A percentile compares a stretch with the other conserved stretches of the same genome.
Conservation (phyloP, 1,140 invertebrate genomes). For the Trachymyrmex septentrionalis region DNA sequence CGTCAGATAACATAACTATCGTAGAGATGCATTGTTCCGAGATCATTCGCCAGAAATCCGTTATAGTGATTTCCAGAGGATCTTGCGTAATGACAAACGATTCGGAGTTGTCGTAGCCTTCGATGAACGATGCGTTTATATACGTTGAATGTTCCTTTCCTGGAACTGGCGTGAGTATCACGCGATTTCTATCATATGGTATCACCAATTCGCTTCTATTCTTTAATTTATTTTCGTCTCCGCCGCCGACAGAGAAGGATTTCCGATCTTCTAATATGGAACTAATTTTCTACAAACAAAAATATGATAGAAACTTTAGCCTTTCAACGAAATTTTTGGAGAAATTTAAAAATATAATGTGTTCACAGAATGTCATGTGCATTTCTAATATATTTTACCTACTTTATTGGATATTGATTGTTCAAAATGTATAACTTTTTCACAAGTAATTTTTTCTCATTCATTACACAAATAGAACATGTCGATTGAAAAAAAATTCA, state of each 20-base stretch:
- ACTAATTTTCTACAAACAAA: conserved; percentile 90
- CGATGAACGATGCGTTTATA: conserved; percentile 98
- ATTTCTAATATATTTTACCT: not conserved
- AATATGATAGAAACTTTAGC: not conserved
- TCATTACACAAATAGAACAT: conserved; percentile 5
- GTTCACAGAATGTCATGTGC: not conserved
- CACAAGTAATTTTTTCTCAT: not conserved
- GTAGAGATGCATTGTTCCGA: conserved; percentile 96
- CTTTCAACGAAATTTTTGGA: not conserved
- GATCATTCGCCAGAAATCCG: conserved; percentile 99
- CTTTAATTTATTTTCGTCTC: conserved; percentile 94
- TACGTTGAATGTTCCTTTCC: conserved; percentile 96
- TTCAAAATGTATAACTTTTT: conserved; percentile 9
- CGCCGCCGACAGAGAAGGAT: conserved; percentile 92
- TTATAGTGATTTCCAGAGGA: conserved; percentile 94
- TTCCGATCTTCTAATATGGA: conserved; percentile 94
- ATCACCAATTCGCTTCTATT: conserved; percentile 95
- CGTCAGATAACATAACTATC: conserved; percentile 97
- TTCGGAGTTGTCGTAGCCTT: conserved; percentile 97
- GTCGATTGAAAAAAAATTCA: not conserved
- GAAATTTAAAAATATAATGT: conserved; percentile 46
- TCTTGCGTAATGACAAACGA: conserved; percentile 98
- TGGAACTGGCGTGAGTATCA: conserved; percentile 93
- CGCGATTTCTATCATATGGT: conserved; percentile 96
- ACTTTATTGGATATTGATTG: conserved; percentile 32